Conservation (phyloP, 2,113 vertebrate species). For the Tiliqua scincoides region DNA sequence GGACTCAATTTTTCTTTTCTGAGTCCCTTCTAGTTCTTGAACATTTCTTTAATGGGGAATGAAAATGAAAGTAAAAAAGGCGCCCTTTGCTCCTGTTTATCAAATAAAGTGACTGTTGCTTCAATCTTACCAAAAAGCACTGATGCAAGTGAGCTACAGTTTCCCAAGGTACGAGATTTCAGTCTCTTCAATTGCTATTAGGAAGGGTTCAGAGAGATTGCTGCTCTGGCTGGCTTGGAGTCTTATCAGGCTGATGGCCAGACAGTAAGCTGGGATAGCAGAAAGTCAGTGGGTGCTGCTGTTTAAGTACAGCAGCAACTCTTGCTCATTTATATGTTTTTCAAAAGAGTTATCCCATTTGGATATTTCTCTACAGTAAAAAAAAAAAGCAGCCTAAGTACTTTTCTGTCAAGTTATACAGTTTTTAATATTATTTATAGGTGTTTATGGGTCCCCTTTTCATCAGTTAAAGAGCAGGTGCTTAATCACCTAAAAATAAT, state of each 20-base stretch:
- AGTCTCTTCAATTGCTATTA: too few species aligned
- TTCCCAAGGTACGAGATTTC: not conserved
- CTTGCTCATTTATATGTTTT: not conserved
- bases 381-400: not conserved
- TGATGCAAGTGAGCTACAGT: not conserved
- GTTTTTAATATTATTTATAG: too few species aligned
- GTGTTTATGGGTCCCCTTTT: not conserved
- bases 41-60: not conserved
- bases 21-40: not conserved
- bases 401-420: too few species aligned
- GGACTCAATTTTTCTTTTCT: not conserved
- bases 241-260: too few species aligned
- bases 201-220: too few species aligned
- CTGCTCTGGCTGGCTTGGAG: not conserved
- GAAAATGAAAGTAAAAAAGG: not conserved
- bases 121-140: not conserved
- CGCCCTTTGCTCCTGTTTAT: constrained; percentile 1
- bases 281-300: not conserved
- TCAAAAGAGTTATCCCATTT: not conserved
- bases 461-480: not conserved
- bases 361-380: not conserved
- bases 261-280: not conserved
- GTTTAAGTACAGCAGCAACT: not conserved
- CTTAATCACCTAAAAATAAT: not conserved
- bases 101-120: not conserved